Conservation (phyloP, 2,113 vertebrate species). For the Phaethon lepturus region DNA sequence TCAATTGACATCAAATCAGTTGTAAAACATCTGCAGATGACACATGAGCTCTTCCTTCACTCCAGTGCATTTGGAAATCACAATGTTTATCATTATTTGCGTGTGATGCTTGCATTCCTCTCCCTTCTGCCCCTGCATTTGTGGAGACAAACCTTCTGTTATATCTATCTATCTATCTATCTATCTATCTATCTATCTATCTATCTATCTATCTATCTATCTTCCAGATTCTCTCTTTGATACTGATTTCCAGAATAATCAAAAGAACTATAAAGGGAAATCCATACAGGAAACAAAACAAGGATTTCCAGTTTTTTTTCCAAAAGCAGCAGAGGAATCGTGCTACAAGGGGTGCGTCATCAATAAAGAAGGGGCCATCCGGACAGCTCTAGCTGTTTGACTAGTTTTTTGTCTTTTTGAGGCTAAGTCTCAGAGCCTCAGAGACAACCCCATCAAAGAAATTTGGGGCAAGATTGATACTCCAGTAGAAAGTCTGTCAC, state of each 20-base stretch:
- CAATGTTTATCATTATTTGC: background rate
- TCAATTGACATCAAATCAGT: background rate
- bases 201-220: fast-evolving
- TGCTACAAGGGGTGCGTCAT: background rate
- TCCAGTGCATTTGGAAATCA: background rate
- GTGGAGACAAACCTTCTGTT: background rate
- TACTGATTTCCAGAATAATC: background rate
- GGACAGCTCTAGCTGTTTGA: background rate
- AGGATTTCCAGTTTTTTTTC: background rate
- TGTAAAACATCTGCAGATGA: background rate
- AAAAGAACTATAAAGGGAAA: background rate
- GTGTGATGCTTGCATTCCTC: background rate
- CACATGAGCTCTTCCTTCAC: background rate
- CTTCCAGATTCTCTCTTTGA: background rate
- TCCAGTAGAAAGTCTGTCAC: background rate
- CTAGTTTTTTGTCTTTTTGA: slow-evolving; percentile 8
- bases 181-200: too few relatives aligned
- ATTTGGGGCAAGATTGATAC: slow-evolving; percentile 22
- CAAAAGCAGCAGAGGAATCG: background rate
- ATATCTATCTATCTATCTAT: background rate
- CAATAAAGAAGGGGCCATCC: slow-evolving; percentile 37
- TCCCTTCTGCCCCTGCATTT: background rate
- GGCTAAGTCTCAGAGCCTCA: background rate
- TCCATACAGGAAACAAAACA: background rate
- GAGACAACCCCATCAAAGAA: slow-evolving; percentile 16